A percentile compares a stretch with the other conserved stretches of the same genome.
Evolutionary conservation across 2,888 invertebrate species (phyloP).

Genomic region (Pollenia labialis): DNA sequence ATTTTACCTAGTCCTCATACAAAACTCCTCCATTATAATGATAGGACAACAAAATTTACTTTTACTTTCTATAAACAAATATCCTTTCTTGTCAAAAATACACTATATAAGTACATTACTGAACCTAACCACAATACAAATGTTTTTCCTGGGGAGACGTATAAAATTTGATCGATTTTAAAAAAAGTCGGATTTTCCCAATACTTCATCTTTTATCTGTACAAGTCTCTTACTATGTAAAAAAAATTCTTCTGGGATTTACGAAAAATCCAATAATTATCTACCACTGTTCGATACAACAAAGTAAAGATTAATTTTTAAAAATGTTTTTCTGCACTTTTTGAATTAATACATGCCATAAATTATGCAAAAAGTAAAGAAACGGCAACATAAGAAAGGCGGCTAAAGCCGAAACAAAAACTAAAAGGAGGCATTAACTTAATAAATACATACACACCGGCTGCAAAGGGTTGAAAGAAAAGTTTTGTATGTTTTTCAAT

Average conservation of each 20-base stretch:
- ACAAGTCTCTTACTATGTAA: too few relatives aligned
- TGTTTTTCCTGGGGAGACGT: too few relatives aligned
- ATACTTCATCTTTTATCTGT: too few relatives aligned
- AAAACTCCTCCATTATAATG: too few relatives aligned
- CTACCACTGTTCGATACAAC: slow-evolving; percentile 19
- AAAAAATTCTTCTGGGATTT: background rate
- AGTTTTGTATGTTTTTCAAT: background rate
- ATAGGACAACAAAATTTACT: too few relatives aligned
- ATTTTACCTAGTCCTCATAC: too few relatives aligned
- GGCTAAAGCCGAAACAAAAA: slow-evolving; percentile 13
- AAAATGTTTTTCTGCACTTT: slow-evolving; percentile 7
- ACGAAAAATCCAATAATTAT: background rate
- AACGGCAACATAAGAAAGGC: slow-evolving; percentile 51
- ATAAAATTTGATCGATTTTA: too few relatives aligned
- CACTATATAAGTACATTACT: too few relatives aligned
- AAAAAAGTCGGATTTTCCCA: too few relatives aligned
- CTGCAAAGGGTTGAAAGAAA: background rate
- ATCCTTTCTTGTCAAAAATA: too few relatives aligned
- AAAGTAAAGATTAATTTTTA: background rate
- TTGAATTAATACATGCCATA: slow-evolving; percentile 56
- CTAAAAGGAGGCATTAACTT: background rate
- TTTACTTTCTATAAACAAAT: too few relatives aligned
- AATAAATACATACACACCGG: background rate
- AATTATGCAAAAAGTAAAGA: slow-evolving; percentile 62
- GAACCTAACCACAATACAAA: too few relatives aligned